Base-by-base conservation (phyloP, 2,113 vertebrate genomes). In the Alaudala cheleensis region DNA sequence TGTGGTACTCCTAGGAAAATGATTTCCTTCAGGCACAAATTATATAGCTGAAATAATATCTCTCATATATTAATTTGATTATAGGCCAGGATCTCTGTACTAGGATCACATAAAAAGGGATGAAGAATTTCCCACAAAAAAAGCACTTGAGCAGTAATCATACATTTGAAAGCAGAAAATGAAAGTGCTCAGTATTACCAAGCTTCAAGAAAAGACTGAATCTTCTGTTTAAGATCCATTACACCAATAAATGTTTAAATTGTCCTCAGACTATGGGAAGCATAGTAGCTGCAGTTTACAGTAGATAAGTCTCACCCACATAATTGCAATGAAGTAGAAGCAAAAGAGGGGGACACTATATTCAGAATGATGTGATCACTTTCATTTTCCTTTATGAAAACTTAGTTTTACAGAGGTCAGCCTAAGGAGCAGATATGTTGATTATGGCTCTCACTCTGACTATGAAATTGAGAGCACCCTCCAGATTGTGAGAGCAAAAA, bases 181-280 rank as follows among this genome's bases (percentile, higher is more conserved):
- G 10, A 54, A 88, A 87, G 64, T 54, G 11, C 39, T 92, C 54
- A 54, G 54, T 62, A 53, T 70, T 67, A 81, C 47, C 71, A 61
- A 85, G 49, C 65, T 86, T 83, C 45, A 92, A 37, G 40, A 65
- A 72, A 69, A 92, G 78, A 34, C 61, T 62, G 57, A 87, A 61
- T 80, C 24, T 39, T 92, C 56, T 60, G 18, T 92, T 94, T 67
- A 70, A 95, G 84, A 57, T 80, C 62, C 53, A 69, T 95, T 90
- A 82, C 11, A 53, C 29, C 34, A 65, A 39, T n/a, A 94, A 91
- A 86, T 44, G 22, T 69, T 62, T 83, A 78, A 95, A 90, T 54
- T 87, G 45, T 49, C 39, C 62, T 80, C 81, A 62, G 71, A 76
- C 45, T 79, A 40, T 19, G 16, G 56, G 49, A 81, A 76, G n/a